phyloP scores from a whole-genome alignment of 2,113 vertebrate species.

The Myotis yumanensis region DNA sequence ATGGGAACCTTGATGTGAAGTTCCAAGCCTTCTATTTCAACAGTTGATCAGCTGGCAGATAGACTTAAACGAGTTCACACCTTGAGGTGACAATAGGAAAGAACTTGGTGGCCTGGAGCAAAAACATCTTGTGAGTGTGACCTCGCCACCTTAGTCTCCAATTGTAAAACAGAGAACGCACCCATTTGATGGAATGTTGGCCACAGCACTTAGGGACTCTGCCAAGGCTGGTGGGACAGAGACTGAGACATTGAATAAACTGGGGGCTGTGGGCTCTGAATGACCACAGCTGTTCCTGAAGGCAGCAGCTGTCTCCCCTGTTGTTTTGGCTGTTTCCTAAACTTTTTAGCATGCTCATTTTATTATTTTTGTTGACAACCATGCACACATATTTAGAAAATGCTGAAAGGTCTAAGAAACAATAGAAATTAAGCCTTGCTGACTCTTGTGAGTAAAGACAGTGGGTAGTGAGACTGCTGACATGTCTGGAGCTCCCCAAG shows the following conservation, averaged over 20 bases:
- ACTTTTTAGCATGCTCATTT: neutral
- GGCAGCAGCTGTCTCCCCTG: neutral
- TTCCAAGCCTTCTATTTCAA: neutral
- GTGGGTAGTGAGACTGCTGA: neutral
- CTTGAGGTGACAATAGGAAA: fast-evolving
- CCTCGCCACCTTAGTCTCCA: neutral
- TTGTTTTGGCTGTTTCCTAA: neutral
- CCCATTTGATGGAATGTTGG: neutral
- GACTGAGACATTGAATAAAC: neutral
- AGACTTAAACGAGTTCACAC: neutral
- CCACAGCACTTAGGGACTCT: neutral
- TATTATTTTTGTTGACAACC: neutral
- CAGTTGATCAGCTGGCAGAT: too few species aligned
- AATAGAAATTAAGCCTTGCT: neutral
- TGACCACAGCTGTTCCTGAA: neutral
- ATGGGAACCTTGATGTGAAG: neutral
- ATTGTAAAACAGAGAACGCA: neutral
- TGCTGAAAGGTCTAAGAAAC: neutral
- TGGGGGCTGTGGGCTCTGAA: neutral
- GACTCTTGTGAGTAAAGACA: neutral
- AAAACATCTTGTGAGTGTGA: neutral
- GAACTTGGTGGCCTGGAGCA: too few species aligned
- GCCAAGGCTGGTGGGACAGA: neutral
- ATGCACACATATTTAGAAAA: neutral
- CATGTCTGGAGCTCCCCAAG: neutral